Evolutionary conservation across 2,113 vertebrate genomes (phyloP).

Genomic region (Cochlearius cochlearius): DNA sequence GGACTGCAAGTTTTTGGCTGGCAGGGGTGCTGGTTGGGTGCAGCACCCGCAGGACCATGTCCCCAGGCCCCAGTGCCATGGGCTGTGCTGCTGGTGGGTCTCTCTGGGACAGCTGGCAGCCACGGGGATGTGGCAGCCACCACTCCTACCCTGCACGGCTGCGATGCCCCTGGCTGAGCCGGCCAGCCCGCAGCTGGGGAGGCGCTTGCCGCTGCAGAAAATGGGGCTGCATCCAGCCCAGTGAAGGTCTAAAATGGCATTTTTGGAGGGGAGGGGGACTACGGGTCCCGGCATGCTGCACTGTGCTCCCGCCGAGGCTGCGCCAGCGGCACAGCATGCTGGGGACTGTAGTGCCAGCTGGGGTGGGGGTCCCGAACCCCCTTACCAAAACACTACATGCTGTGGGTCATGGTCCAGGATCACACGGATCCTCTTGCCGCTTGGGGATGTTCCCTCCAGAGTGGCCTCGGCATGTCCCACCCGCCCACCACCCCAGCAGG

Average conservation of each 20-base stretch:
- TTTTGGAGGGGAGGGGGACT: slow-evolving; percentile 15
- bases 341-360: slow-evolving; percentile 12
- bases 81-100: background rate
- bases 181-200: background rate
- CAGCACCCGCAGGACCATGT: background rate
- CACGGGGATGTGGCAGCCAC: rapidly evolving
- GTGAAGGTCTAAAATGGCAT: slow-evolving; percentile 24
- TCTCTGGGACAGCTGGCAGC: background rate
- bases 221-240: background rate
- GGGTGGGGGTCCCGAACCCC: background rate
- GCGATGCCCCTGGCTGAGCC: rapidly evolving
- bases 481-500: rapidly evolving
- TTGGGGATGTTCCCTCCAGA: rapidly evolving
- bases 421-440: rapidly evolving
- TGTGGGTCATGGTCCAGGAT: too few relatives aligned
- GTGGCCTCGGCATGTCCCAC: rapidly evolving
- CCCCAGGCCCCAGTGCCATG: rapidly evolving
- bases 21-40: rapidly evolving
- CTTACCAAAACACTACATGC: rapidly evolving
- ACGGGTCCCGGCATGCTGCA: background rate
- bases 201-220: background rate
- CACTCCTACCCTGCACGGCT: rapidly evolving
- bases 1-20: background rate
- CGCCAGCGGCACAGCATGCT: rapidly evolving
- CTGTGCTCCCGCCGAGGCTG: background rate